These are phyloP conservation scores for Drosophila heteroneura DNA, from an alignment of 2,888 invertebrate species.

Conservation along the genomic window DNA sequence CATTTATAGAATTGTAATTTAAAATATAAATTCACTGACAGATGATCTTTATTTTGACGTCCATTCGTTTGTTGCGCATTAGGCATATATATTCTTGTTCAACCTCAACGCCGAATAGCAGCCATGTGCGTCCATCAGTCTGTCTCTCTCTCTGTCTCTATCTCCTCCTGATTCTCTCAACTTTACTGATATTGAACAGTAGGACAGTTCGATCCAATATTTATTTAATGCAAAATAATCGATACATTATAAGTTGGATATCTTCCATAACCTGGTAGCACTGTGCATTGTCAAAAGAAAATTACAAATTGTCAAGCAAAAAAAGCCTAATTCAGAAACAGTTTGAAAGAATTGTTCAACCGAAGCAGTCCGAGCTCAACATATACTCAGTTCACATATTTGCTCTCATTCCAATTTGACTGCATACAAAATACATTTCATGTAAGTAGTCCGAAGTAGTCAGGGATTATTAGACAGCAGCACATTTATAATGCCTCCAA, in stretches of 20 bases:
- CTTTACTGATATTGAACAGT: neutral
- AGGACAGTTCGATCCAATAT: neutral
- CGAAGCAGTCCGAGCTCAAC: neutral
- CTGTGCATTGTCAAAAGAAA: neutral
- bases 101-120: neutral
- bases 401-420: neutral
- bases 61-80: neutral
- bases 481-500: neutral
- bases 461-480: neutral
- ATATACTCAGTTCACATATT: neutral
- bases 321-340: neutral
- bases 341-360: neutral
- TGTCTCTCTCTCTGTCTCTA: neutral
- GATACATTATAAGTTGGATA: neutral
- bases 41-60: neutral
- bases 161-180: neutral
- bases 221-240: neutral
- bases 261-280: neutral
- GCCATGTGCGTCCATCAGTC: neutral
- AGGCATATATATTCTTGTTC: neutral
- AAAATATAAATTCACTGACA: neutral
- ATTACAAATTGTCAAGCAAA: neutral
- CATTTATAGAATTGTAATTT: conserved; percentile 11
- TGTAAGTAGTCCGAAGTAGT: neutral
- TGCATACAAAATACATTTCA: neutral